Base-by-base conservation (phyloP, 2,113 vertebrate genomes). In the Fulica atra region DNA sequence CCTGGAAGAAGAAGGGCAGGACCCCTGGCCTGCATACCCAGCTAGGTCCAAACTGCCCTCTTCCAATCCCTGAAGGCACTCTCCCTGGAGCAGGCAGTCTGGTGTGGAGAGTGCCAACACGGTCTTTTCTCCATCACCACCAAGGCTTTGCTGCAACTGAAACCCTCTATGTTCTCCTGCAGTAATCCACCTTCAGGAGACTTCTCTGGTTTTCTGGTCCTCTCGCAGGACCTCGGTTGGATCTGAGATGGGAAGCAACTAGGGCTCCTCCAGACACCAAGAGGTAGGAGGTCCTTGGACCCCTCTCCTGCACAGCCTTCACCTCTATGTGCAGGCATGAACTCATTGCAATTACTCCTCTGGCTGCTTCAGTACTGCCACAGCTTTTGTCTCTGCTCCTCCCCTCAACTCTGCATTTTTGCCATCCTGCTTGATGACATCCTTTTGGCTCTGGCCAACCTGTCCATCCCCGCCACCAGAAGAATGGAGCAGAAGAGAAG, bases 71-170 rank as follows among this genome's bases (percentile, higher is more conserved):
- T 77, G 33, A 38, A 29, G n/a, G 6, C 28, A 6, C 31, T 64
- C 7, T 28, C 10, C 42, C 40, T 3, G 7, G 44, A 77, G 53
- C 28, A 46, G 35, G 35, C 33, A 33, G 64, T 40, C 16, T 40
- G 17, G 23, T 2, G 1, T 8, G 31, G 13, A 24, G 16, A 80
- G 11, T 36, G 44, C 9, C 0, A 0, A 14, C 1, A 1, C 29
- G 33, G 20, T 38, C 57, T 38, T 88, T 54, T n/a, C 31, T 64
- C 66, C 23, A 12, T 48, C 19, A 50, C 9, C 10, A 13, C 15
- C 31, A 33, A 61, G 35, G 9, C 14, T 90, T 83, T 56, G 24
- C 51, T 87, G 35, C 2, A 2, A 33, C 35, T 21, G 16, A 28
- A 69, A 11, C 35, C 17, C 8, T 71, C 15, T 71, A 24, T 28